These are phyloP conservation scores for Lagria hirta DNA, from an alignment of 2,888 invertebrate species.

Conservation along the genomic window DNA sequence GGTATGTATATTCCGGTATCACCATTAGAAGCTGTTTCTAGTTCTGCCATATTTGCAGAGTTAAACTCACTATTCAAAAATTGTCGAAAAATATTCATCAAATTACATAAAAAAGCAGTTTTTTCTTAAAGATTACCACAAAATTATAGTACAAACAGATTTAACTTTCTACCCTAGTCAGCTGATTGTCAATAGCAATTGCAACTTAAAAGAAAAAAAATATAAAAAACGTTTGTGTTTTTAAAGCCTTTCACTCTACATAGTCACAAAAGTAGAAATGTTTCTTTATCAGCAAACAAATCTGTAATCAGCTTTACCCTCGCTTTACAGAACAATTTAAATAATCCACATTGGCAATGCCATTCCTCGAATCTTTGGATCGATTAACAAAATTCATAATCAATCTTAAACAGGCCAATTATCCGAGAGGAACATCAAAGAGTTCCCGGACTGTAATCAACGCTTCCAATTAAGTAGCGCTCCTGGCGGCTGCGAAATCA, in stretches of 20 bases:
- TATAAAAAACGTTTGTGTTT: neutral
- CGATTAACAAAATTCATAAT: slow-evolving; percentile 54
- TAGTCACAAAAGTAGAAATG: slow-evolving; percentile 1
- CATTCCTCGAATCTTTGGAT: slow-evolving; percentile 27
- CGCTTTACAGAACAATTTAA: too few species aligned
- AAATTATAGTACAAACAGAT: too few species aligned
- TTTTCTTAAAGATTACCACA: too few species aligned
- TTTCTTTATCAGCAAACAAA: slow-evolving; percentile 44
- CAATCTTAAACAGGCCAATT: slow-evolving; percentile 54
- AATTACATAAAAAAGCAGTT: too few species aligned
- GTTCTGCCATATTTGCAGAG: too few species aligned
- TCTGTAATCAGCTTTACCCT: slow-evolving; percentile 30
- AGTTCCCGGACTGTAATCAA: slow-evolving; percentile 52
- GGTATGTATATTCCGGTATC: too few species aligned
- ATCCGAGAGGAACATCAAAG: slow-evolving; percentile 51
- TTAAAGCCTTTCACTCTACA: neutral
- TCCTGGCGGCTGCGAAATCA: slow-evolving; percentile 53
- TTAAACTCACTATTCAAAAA: too few species aligned
- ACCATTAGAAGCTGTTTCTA: too few species aligned
- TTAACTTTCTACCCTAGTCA: too few species aligned
- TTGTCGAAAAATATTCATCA: too few species aligned
- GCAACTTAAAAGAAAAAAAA: neutral
- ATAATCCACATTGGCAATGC: too few species aligned
- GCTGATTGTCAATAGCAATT: too few species aligned
- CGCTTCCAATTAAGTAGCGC: slow-evolving; percentile 54